Conservation (phyloP, 2,113 vertebrate species). For the Ondatra zibethicus region DNA sequence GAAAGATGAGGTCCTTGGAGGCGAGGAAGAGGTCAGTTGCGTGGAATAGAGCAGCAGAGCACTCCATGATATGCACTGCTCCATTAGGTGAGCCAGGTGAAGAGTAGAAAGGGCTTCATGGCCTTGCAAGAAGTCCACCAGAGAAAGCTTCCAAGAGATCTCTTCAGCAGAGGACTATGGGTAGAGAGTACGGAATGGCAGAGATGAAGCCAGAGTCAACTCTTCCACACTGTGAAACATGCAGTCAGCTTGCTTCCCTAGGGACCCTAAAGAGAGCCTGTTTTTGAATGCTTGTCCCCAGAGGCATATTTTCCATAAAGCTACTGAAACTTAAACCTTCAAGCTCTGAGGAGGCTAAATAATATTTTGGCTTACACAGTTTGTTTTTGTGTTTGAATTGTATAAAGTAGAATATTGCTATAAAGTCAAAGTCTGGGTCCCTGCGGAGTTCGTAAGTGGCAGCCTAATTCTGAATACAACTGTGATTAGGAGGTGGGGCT, state of each 20-base stretch:
- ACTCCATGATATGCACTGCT: fast-evolving
- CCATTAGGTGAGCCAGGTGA: neutral
- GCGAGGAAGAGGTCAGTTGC: neutral
- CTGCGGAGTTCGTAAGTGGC: neutral
- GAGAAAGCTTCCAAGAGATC: neutral
- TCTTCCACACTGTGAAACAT: neutral
- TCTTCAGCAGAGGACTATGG: neutral
- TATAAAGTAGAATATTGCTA: neutral
- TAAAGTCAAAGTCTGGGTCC: neutral
- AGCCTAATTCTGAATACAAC: neutral
- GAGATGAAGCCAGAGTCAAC: neutral
- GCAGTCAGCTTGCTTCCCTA: neutral
- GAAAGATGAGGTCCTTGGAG: neutral
- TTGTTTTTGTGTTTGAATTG: neutral
- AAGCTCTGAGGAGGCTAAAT: neutral
- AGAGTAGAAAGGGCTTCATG: neutral
- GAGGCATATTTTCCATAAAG: neutral
- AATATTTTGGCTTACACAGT: neutral
- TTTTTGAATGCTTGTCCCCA: neutral
- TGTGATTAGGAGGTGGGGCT: neutral
- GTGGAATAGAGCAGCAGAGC: fast-evolving
- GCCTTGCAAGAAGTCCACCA: neutral
- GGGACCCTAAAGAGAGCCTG: neutral
- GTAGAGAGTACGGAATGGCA: neutral
- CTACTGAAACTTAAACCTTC: neutral